Evolutionary conservation across 2,888 invertebrate species (phyloP).

Genomic region (Cataglyphis rosenhaueri): DNA sequence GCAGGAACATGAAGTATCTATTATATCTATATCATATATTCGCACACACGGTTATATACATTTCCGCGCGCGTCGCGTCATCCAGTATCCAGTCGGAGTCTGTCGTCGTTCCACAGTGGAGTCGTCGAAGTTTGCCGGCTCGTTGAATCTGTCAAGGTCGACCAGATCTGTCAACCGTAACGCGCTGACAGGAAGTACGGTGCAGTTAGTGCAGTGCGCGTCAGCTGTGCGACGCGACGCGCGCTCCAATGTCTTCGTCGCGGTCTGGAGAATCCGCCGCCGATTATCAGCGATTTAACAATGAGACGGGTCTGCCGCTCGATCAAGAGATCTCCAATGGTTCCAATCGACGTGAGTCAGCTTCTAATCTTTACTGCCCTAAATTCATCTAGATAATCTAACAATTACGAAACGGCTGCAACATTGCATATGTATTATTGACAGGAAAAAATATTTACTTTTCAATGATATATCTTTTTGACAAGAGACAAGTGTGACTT

Average conservation of each 20-base stretch:
- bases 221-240: conserved; percentile 53
- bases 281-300: conserved; percentile 81
- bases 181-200: background rate
- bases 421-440: background rate
- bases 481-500: background rate
- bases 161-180: background rate
- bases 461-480: background rate
- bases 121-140: background rate
- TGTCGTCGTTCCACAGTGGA: background rate
- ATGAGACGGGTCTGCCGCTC: conserved; percentile 74
- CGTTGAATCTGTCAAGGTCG: background rate
- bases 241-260: conserved; percentile 72
- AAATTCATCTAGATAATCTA: background rate
- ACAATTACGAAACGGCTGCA: conserved; percentile 16
- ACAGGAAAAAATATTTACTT: background rate
- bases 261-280: conserved; percentile 66
- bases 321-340: conserved; percentile 75
- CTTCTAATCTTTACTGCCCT: background rate
- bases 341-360: conserved; percentile 79
- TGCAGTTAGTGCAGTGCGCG: conserved; percentile 50
- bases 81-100: conserved; percentile 32
- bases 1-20: background rate
- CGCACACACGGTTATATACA: conserved; percentile 47
- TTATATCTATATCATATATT: background rate
- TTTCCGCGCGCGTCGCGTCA: conserved; percentile 29